Conservation (phyloP, 2,888 invertebrate genomes). For the Caenorhabditis sp. region DNA sequence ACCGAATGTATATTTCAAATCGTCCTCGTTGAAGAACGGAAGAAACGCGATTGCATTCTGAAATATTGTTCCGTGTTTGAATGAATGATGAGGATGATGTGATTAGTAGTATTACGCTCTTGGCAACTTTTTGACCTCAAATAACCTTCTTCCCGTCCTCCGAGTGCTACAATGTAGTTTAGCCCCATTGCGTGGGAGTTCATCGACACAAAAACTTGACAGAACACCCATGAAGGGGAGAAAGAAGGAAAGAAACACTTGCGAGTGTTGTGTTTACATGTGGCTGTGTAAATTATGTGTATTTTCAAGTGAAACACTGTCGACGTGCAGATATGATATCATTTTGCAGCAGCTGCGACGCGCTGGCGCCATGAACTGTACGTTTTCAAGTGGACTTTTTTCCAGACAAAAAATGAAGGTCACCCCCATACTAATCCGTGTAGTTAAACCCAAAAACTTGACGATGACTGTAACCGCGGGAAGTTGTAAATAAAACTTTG, state of each 20-base stretch:
- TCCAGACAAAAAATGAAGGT: conserved; percentile 35
- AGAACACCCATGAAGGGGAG: too few species aligned
- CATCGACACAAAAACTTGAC: too few species aligned
- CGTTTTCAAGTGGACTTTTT: not conserved
- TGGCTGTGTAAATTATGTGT: not conserved
- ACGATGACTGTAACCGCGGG: conserved; percentile 40
- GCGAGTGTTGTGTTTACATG: not conserved
- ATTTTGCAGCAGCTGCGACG: conserved; percentile 17
- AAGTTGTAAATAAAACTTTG: conserved; percentile 27
- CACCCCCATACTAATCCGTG: conserved; percentile 44
- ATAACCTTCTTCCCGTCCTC: not conserved
- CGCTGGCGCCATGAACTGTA: too few species aligned
- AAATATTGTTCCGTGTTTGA: conserved; percentile 48
- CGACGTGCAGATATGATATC: conserved; percentile 42
- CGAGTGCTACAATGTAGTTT: conserved; percentile 1
- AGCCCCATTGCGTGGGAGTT: not conserved
- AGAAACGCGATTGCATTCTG: conserved; percentile 68
- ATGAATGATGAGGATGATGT: conserved; percentile 16
- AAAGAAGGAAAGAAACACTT: too few species aligned
- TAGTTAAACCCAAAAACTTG: conserved; percentile 33
- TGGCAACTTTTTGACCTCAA: conserved; percentile 31
- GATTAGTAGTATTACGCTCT: conserved; percentile 28
- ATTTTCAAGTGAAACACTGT: not conserved
- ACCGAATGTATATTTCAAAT: conserved; percentile 78
- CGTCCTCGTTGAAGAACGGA: conserved; percentile 77